Conservation (phyloP, 1,140 invertebrate genomes). For the Drosophila erecta region DNA sequence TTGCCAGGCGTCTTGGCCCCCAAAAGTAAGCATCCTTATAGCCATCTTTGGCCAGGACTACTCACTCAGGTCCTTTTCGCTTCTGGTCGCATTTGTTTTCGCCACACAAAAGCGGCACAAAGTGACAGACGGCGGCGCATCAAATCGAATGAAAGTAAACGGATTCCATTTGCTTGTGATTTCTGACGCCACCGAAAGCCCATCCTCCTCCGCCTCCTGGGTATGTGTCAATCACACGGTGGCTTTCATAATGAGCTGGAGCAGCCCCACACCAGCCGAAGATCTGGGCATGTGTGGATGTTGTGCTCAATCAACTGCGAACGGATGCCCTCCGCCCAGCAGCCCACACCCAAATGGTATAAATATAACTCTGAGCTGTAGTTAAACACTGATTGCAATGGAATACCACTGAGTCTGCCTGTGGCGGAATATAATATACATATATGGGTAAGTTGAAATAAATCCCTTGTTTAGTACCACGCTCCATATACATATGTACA, state of each 20-base stretch:
- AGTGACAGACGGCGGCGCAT: slow-evolving; percentile 5
- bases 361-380: slow-evolving; percentile 32
- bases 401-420: background rate
- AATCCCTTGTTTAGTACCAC: too few relatives aligned
- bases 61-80: background rate
- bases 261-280: background rate
- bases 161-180: slow-evolving; percentile 50
- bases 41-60: background rate
- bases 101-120: slow-evolving; percentile 27
- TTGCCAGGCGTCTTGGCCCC: slow-evolving; percentile 14
- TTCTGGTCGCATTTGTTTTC: slow-evolving; percentile 32
- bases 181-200: slow-evolving; percentile 19
- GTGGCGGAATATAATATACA: too few relatives aligned
- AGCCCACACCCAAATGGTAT: slow-evolving; percentile 17
- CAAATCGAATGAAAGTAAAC: slow-evolving; percentile 53
- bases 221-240: slow-evolving; percentile 67
- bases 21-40: background rate
- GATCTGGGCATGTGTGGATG: background rate
- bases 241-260: slow-evolving; percentile 48
- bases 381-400: slow-evolving; percentile 24
- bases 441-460: background rate
- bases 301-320: slow-evolving; percentile 34
- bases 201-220: background rate
- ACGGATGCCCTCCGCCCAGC: slow-evolving; percentile 19
- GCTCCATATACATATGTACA: background rate